Base-by-base conservation (phyloP, 2,113 vertebrate species). In the Micronycteris hirsuta region DNA sequence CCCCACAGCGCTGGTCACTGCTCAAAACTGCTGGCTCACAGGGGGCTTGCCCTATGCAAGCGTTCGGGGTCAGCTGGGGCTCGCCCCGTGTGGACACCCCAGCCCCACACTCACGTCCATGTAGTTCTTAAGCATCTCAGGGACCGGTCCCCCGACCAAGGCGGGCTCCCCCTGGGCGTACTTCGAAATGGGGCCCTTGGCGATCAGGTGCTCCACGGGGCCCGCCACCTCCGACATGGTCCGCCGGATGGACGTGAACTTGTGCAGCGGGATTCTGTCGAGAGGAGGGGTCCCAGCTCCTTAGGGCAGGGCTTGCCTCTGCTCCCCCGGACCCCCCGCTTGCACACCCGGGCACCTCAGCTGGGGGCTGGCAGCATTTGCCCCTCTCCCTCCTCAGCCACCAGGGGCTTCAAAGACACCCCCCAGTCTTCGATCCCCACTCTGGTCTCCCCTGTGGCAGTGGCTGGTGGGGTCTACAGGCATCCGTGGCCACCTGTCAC, bases 91-190 rank as follows among this genome's bases (percentile, higher is more conserved):
- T 0, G 6, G 9, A 16, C 6, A 10, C 17, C 49, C 54, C 63
- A 0, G 6, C 17, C 49, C 43, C 19, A 28, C 31, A 96, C 97
- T 97, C 91, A 98, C 97, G 0, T 98, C 97, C 96, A 98, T 94
- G 94, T 98, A 98, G 73, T 98, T 98, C 76, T 24, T 97, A 17
- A 98, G 97, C 10, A 94, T 16, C 91, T 98, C 97, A 0, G 97
- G 97, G 3, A 97, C 1, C 0, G 97, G 97, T 0, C 41, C 93
- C 3, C 70, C 73, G 3, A 7, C 33, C 84, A 3, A 8, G 0
- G 54, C 0, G 0, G 93, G 49, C 3, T 9, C 6, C 52, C 33
- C 80, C 9, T 47, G n/a, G 20, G 81, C 11, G 7, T 98, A 98
- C 14, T 98, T 98, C 0, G 96, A 86, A 7, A 93, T 9, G 56